These are phyloP conservation scores for Chloroceryle aenea DNA, from an alignment of 2,113 vertebrate species.

Conservation along the genomic window DNA sequence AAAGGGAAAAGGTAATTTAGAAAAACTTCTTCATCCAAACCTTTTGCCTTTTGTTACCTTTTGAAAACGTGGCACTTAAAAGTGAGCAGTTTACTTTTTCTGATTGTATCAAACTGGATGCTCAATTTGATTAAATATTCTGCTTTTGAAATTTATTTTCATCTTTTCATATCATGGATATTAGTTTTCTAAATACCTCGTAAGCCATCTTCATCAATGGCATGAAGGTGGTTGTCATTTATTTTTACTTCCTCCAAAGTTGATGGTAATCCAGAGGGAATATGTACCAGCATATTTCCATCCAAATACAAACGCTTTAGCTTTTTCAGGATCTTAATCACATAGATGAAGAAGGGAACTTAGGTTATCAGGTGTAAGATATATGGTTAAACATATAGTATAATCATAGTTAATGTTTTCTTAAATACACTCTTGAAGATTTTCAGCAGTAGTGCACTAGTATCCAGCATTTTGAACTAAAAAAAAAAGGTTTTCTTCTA, in stretches of 20 bases:
- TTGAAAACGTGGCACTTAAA: not conserved
- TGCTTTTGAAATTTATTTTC: not conserved
- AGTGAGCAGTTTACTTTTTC: not conserved
- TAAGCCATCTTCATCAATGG: slow-evolving; percentile 81
- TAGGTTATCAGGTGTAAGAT: not conserved
- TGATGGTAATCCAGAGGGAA: slow-evolving; percentile 85
- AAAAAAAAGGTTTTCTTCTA: not conserved
- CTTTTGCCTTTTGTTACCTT: not conserved
- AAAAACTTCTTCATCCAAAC: not conserved
- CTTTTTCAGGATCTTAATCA: slow-evolving; percentile 84
- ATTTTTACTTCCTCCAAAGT: slow-evolving; percentile 94
- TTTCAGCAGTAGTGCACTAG: not conserved
- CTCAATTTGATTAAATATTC: not conserved
- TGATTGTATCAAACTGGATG: not conserved
- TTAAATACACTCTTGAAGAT: not conserved
- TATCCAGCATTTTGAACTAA: not conserved
- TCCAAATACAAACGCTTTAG: slow-evolving; percentile 91
- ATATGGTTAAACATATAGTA: not conserved
- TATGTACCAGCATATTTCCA: slow-evolving; percentile 83
- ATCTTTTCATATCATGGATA: not conserved
- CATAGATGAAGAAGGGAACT: not conserved
- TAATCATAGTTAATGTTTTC: not conserved
- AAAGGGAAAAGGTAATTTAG: not conserved
- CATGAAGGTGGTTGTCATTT: slow-evolving; percentile 89
- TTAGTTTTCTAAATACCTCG: slow-evolving; percentile 76